A percentile compares a stretch with the other conserved stretches of the same genome.
phyloP scores from a whole-genome alignment of 2,888 invertebrate genomes.

The Leistus spinibarbis region DNA sequence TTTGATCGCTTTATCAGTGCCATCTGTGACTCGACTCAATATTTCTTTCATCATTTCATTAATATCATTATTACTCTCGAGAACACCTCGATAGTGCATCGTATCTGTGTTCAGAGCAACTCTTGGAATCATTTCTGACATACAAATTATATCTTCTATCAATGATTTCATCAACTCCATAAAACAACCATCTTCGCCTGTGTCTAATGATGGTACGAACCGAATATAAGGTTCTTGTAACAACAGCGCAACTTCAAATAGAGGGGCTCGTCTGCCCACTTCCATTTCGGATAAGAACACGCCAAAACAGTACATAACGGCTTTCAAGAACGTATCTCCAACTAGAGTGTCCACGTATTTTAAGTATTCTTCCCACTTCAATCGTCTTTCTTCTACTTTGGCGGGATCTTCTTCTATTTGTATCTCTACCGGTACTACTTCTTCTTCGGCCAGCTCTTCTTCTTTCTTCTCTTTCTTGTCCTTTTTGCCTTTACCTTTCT shows the following conservation, averaged over 20 bases:
- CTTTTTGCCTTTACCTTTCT: conserved; percentile 45
- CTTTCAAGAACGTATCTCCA: conserved; percentile 62
- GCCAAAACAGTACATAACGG: conserved; percentile 62
- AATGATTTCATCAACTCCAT: conserved; percentile 70
- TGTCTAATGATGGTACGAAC: conserved; percentile 75
- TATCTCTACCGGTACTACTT: conserved; percentile 56
- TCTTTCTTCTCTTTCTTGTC: conserved; percentile 43
- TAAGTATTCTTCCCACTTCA: conserved; percentile 68
- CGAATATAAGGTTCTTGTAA: conserved; percentile 74
- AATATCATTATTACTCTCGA: conserved; percentile 53
- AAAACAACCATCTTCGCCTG: conserved; percentile 70
- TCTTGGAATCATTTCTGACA: conserved; percentile 73
- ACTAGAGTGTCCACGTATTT: conserved; percentile 69
- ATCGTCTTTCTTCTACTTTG: conserved; percentile 58
- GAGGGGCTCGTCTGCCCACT: conserved; percentile 64
- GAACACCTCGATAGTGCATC: conserved; percentile 58
- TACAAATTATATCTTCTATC: conserved; percentile 77
- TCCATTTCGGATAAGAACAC: conserved; percentile 68
- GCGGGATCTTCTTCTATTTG: conserved; percentile 60
- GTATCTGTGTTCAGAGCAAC: conserved; percentile 62
- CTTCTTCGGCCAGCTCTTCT: conserved; percentile 55
- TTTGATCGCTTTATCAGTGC: conserved; percentile 54
- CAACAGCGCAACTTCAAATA: conserved; percentile 78
- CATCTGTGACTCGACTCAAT: conserved; percentile 51
- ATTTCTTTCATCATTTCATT: conserved; percentile 66